Percentiles rank a stretch among this genome's conserved stretches.
Conservation (phyloP, 2,797 vertebrate species). For the Sylvia borin region DNA sequence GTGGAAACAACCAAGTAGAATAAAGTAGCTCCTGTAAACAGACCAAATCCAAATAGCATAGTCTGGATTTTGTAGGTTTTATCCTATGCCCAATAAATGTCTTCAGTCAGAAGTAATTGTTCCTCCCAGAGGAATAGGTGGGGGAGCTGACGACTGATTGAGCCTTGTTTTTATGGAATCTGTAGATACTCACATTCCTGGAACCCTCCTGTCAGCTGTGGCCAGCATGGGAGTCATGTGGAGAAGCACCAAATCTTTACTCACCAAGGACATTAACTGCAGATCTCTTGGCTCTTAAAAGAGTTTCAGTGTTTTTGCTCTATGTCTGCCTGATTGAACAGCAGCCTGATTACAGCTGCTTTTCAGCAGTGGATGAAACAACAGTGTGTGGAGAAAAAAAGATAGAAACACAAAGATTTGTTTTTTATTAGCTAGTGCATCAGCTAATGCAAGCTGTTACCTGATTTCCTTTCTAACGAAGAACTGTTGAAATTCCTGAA, state of each 20-base stretch:
- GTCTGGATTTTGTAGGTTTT: not conserved
- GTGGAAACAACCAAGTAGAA: not conserved
- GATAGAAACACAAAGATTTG: not conserved
- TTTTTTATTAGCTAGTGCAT: not conserved
- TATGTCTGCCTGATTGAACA: not conserved
- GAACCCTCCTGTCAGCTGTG: not conserved
- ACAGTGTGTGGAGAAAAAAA: not conserved
- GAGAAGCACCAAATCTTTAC: conserved; percentile 29
- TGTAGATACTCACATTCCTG: conserved; percentile 8
- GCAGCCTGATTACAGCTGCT: not conserved
- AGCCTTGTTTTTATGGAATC: not conserved
- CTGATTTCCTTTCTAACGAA: not conserved
- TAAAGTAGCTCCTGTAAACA: not conserved
- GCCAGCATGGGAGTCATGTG: not conserved
- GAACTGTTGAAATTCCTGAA: not conserved
- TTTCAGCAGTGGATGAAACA: not conserved
- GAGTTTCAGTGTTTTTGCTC: not conserved
- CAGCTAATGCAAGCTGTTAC: not conserved
- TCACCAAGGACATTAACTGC: conserved; percentile 18
- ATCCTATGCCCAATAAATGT: not conserved
- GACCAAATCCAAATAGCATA: not conserved
- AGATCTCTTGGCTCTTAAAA: not conserved
- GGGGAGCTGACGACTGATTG: not conserved
- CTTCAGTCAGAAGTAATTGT: not conserved
- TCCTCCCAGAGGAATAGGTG: not conserved